phyloP scores from a whole-genome alignment of 2,888 invertebrate genomes.

The Synanthedon formicaeformis region DNA sequence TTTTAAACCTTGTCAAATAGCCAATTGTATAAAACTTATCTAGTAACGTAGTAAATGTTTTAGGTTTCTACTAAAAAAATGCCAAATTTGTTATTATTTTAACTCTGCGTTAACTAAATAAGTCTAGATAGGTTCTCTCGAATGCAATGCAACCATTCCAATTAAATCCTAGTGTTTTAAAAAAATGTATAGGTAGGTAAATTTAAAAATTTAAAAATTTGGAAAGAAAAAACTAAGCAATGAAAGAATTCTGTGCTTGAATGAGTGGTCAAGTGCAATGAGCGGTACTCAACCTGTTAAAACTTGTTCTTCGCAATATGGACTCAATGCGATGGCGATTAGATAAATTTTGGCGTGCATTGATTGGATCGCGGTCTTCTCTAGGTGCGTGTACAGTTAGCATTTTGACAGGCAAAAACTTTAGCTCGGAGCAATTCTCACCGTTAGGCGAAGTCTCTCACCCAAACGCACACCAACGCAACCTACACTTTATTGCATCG shows the following conservation, averaged over 20 bases:
- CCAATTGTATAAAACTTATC: too few relatives aligned
- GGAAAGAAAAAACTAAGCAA: too few relatives aligned
- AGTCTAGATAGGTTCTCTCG: too few relatives aligned
- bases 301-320: background rate
- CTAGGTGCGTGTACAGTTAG: conserved; percentile 49
- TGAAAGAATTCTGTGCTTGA: background rate
- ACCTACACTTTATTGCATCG: background rate
- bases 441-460: conserved; percentile 39
- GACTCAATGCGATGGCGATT: background rate
- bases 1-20: too few relatives aligned
- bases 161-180: too few relatives aligned
- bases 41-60: too few relatives aligned
- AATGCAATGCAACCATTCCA: too few relatives aligned
- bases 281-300: background rate
- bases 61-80: too few relatives aligned
- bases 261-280: background rate
- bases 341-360: background rate
- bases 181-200: too few relatives aligned
- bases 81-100: too few relatives aligned
- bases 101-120: too few relatives aligned
- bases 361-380: conserved; percentile 11
- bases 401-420: conserved; percentile 58
- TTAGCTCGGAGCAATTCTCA: conserved; percentile 21
- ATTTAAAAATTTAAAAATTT: too few relatives aligned
- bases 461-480: background rate